Conservation (phyloP, 2,113 vertebrate genomes). For the Odontesthes bonariensis region DNA sequence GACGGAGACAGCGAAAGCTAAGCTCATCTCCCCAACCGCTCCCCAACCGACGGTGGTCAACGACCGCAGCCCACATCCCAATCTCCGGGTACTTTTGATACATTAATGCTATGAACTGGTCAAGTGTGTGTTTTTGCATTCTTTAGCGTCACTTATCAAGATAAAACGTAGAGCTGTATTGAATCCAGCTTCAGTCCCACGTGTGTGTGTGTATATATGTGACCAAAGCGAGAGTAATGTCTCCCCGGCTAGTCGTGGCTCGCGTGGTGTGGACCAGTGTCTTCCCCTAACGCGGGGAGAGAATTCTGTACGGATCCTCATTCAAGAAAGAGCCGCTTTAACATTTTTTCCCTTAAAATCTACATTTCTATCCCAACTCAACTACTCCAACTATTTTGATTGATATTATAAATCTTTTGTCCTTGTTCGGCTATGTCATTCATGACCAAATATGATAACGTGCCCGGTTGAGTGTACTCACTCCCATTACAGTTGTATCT, state of each 20-base stretch:
- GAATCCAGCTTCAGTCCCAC: neutral
- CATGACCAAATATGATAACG: neutral
- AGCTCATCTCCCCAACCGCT: slow-evolving; percentile 39
- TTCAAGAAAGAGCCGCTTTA: slow-evolving; percentile 4
- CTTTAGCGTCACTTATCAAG: too few species aligned
- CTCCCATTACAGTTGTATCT: neutral
- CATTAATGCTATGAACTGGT: neutral
- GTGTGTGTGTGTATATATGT: slow-evolving; percentile 17
- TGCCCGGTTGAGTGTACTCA: neutral
- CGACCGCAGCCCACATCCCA: slow-evolving; percentile 21
- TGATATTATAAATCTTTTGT: neutral
- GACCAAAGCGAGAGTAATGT: too few species aligned
- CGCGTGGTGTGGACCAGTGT: neutral
- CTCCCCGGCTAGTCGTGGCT: slow-evolving; percentile 14
- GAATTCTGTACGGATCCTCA: neutral
- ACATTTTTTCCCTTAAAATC: neutral
- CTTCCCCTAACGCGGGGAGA: neutral
- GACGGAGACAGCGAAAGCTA: slow-evolving; percentile 68
- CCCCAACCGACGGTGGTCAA: slow-evolving; percentile 31
- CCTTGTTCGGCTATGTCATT: neutral
- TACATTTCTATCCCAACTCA: neutral
- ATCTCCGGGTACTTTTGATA: slow-evolving; percentile 50
- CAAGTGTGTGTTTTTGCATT: too few species aligned
- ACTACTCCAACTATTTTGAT: neutral
- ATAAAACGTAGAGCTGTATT: neutral